Base-by-base conservation (phyloP, 35 echinoderm and acorn worm genomes). In the Apostichopus japonicus region DNA sequence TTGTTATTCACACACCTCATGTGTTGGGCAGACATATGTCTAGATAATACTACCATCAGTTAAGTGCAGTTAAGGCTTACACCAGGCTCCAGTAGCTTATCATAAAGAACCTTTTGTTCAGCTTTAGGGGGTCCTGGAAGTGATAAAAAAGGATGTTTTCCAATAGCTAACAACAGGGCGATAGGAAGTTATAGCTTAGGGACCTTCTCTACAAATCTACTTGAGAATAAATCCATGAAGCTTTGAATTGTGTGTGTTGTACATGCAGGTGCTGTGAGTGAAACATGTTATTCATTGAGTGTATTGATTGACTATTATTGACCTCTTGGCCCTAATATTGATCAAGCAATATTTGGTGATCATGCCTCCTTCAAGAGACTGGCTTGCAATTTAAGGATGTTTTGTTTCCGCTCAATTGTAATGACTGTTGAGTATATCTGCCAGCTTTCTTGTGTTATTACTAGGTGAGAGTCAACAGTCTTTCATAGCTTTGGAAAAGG, bases 101-200 rank as follows among this genome's bases (percentile, higher is more conserved):
- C 44, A 83, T 83, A 83, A 14, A 21, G 54, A 54, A 54, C 6
- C 79, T 83, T 10, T 17, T 17, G 33, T 54, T 54, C n/a, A 55
- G 24, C 79, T 54, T 54, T 17, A 6, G 54, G 54, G 54, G 79
- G 79, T 54, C 6, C 24, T 83, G 44, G 44, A 83, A 83, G 79
- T 33, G 51, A 44, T 83, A 67, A 67, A 67, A 83, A 52, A 83
- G 79, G 79, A 83, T 83, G 79, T 83, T 83, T 83, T 83, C 79
- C 15, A 15, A 83, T 3, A 54, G 79, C 6, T 16, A 17, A 83
- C 79, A 83, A 83, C 55, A 44, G 54, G 54, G 11, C 79, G 54
- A 83, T 44, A 55, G 79, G 79, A 83, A 83, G 79, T 83, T 16
- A 54, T 83, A 21, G 79, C 79, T 83, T 83, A 83, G 79, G 79